These are phyloP conservation scores for Bubo scandiacus DNA, from an alignment of 2,113 vertebrate genomes.

Conservation along the genomic window DNA sequence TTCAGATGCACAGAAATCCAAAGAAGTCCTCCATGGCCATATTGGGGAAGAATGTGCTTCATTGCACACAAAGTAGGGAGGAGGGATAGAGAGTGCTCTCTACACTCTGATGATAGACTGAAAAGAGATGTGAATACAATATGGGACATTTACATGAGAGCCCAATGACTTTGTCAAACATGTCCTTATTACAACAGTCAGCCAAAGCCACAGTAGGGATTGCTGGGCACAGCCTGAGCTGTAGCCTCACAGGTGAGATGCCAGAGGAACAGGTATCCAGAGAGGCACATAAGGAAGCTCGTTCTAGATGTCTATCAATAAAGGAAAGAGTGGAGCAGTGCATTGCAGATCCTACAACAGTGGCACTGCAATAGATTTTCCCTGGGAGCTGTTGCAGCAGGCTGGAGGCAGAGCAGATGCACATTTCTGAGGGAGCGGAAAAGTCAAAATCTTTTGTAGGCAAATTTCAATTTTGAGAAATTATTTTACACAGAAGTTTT, in stretches of 20 bases:
- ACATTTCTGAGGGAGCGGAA: background rate
- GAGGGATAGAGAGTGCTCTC: rapidly evolving
- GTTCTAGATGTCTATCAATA: background rate
- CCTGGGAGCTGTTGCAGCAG: background rate
- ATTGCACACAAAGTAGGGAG: background rate
- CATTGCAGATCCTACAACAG: background rate
- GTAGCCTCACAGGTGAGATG: background rate
- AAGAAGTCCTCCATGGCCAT: background rate
- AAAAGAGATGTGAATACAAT: background rate
- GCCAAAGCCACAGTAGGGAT: background rate
- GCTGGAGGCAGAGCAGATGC: background rate
- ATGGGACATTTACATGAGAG: background rate
- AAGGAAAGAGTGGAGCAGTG: background rate
- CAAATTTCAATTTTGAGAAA: background rate
- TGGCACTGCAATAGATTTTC: background rate
- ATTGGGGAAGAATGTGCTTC: background rate
- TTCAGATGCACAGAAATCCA: background rate
- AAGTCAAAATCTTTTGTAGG: background rate
- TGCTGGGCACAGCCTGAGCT: background rate
- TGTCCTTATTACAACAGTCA: background rate
- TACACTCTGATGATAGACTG: background rate
- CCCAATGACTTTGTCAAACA: background rate
- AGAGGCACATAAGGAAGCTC: background rate
- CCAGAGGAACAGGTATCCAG: background rate
- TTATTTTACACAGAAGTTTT: background rate